Percentiles rank a stretch among this genome's conserved stretches.
phyloP scores from a whole-genome alignment of 35 echinoderm and acorn worm genomes.

The Patiria miniata region DNA sequence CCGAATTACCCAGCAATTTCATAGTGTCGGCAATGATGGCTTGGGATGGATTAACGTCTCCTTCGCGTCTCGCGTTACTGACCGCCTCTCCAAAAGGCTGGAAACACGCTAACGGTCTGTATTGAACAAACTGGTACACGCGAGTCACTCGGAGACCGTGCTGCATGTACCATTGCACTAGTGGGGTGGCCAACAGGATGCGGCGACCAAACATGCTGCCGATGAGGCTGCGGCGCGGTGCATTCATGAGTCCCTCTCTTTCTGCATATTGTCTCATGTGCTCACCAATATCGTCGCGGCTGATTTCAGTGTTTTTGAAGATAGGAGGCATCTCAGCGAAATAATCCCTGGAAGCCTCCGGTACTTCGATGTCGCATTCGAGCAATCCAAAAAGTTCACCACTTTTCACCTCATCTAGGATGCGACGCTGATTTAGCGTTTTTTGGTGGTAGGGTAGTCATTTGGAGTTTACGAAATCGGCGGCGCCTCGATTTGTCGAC shows the following conservation, averaged over 20 bases:
- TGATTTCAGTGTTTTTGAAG: slow-evolving; percentile 52
- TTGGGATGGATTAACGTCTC: slow-evolving; percentile 28
- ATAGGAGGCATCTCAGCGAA: slow-evolving; percentile 58
- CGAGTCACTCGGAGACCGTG: slow-evolving; percentile 23
- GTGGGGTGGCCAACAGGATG: slow-evolving; percentile 39
- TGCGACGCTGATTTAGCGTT: too few relatives aligned
- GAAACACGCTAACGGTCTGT: slow-evolving; percentile 28
- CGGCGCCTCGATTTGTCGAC: background rate
- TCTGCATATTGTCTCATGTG: slow-evolving; percentile 38
- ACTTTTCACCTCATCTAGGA: too few relatives aligned
- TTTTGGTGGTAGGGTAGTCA: too few relatives aligned
- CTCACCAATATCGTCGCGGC: slow-evolving; percentile 42
- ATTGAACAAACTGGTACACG: slow-evolving; percentile 29
- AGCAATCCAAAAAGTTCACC: too few relatives aligned
- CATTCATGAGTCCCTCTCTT: background rate
- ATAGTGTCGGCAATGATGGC: slow-evolving; percentile 48
- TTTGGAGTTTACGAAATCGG: too few relatives aligned
- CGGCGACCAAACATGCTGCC: slow-evolving; percentile 44
- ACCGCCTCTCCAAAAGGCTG: slow-evolving; percentile 47
- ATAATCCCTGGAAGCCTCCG: background rate
- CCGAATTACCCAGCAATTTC: slow-evolving; percentile 52
- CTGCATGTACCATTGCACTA: slow-evolving; percentile 48
- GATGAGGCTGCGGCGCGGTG: slow-evolving; percentile 37
- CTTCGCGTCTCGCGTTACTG: background rate
- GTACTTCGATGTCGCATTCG: slow-evolving; percentile 49